Base-by-base conservation (phyloP, 2,888 invertebrate genomes). In the Axea sp. region DNA sequence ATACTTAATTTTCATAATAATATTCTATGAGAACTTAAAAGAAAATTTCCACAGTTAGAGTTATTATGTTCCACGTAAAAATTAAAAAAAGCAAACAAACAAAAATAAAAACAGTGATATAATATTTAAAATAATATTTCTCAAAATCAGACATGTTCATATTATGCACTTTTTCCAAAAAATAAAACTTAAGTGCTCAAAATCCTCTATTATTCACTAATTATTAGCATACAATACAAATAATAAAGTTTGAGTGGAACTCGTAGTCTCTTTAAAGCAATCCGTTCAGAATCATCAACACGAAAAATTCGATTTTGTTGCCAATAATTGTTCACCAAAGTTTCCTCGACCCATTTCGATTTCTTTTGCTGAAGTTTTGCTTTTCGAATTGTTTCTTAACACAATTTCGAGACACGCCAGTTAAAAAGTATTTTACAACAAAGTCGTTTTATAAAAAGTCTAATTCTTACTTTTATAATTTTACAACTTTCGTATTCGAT, bases 291-390 rank as follows among this genome's bases (percentile, higher is more conserved):
- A 12, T 43, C 43, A 43, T 57, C 57, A 33, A 24, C 35, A 59
- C 15, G 45, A 45, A 59, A 35, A 43, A 43, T 59, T 59, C 45
- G 37, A 60, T 60, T 59, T 35, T 43, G 35, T 49, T 47, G 39
- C 30, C 49, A 39, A 60, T 60, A 59, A 59, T 59, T 59, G 45
- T 59, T 45, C 59, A 31, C 15, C 43, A 33, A 59, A 59, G 17
- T 45, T 45, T 45, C 59, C 8, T 26, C 33, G 45, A 59, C 35
- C 45, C 17, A 35, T 59, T 59, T 59, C 35, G 33, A 60, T 60
- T 60, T 60, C 37, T 45, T 47, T 33, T 2, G 4, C 8, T 1
- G 14, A 49, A 60, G 47, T 60, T 45, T 43, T 9, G 24, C 24
- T 24, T 31, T 14, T 31, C 12, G 9, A 17, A 62, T 62, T 62